Evolutionary conservation across 53 echinoderm and acorn worm species (phyloP), one percentile per base, ranked within the genome.

Genomic region (Echinometra lucunter): DNA sequence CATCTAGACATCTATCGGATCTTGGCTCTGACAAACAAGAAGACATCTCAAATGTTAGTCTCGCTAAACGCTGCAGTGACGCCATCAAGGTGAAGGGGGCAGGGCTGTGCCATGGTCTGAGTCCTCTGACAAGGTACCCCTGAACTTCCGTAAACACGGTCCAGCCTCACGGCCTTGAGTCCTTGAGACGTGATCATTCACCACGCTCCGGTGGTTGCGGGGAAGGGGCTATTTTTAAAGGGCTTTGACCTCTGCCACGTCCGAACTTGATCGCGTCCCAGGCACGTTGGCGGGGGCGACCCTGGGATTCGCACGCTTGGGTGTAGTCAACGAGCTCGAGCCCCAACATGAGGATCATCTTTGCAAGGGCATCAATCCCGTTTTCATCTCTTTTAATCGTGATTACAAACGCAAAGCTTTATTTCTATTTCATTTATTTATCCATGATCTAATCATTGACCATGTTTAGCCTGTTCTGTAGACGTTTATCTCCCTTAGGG

Each of bases 151-250:
- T 90, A 90, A 90, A 90, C 90, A 90, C 57, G 19, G 90, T 66
- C 90, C 90, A 60, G 56, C 55, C 88, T 60, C 17, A 4, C 66
- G 90, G 25, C 90, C 90, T 66, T 90, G 90, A 66, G 58, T n/a
- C 56, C 58, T 90, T 60, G 90, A 90, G 90, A 90, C 90, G 90
- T 90, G 90, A 90, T 90, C 90, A 90, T 90, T 90, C 90, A 90
- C 90, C 90, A 90, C 90, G 90, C 90, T 90, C 18, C 90, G 63
- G 11, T 90, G 90, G 63, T 90, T 60, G 66, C 37, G 55, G 3
- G n/a, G 42, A 42, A 49, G 88, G 56, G 63, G 90, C 66, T 90
- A 90, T 90, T 90, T 90, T 58, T 88, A 88, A 88, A 88, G 88
- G 88, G 32, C 88, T 88, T 88, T 88, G 88, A 88, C 88, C 88